These are phyloP conservation scores for Pseudomyrmex sp. DNA, from an alignment of 1,140 invertebrate species.

Conservation along the genomic window DNA sequence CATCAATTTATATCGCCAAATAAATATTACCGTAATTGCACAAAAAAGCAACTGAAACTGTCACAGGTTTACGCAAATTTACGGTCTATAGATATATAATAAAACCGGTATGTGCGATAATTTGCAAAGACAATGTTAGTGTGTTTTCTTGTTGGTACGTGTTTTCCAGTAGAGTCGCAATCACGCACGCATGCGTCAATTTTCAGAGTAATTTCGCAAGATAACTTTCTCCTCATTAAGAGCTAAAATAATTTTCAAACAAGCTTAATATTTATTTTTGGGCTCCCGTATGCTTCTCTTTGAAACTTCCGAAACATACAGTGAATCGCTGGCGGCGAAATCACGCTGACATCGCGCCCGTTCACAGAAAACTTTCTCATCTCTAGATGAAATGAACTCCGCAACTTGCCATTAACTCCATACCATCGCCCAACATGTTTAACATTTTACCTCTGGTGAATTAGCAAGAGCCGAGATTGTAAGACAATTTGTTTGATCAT, in stretches of 20 bases:
- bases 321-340: slow-evolving; percentile 52
- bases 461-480: neutral
- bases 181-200: neutral
- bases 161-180: neutral
- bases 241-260: slow-evolving; percentile 39
- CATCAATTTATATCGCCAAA: slow-evolving; percentile 47
- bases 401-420: slow-evolving; percentile 51
- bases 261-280: slow-evolving; percentile 44
- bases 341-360: slow-evolving; percentile 49
- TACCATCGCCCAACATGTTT: slow-evolving; percentile 18
- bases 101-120: neutral
- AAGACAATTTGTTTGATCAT: slow-evolving; percentile 14
- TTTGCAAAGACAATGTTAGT: neutral
- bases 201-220: slow-evolving; percentile 11
- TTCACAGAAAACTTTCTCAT: slow-evolving; percentile 53
- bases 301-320: slow-evolving; percentile 46
- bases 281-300: slow-evolving; percentile 28
- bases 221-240: neutral
- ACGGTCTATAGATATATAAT: neutral
- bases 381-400: slow-evolving; percentile 55
- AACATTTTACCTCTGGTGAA: slow-evolving; percentile 36
- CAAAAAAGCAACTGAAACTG: slow-evolving; percentile 1
- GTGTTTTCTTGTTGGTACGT: neutral
- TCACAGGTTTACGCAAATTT: slow-evolving; percentile 10
- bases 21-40: slow-evolving; percentile 49